These are phyloP conservation scores for Cerceris rybyensis DNA, from an alignment of 2,888 invertebrate species.

Conservation along the genomic window DNA sequence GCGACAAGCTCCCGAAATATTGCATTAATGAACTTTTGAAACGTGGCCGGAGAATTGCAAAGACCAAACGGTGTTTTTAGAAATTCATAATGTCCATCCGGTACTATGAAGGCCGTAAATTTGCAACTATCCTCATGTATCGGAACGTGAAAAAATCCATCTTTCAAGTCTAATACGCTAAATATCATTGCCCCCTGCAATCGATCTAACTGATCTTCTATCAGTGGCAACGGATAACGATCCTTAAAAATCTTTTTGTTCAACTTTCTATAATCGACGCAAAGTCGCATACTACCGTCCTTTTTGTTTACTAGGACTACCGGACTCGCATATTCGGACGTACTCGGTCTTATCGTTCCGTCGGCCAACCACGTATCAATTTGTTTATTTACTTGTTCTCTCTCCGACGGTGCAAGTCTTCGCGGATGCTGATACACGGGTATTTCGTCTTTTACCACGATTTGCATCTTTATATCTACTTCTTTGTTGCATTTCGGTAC, in stretches of 20 bases:
- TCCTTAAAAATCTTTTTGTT: conserved; percentile 12
- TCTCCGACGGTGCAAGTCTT: conserved; percentile 58
- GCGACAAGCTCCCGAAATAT: conserved; percentile 49
- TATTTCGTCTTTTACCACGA: conserved; percentile 66
- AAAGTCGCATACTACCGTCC: conserved; percentile 51
- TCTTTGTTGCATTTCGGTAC: conserved; percentile 24
- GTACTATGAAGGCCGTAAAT: conserved; percentile 68
- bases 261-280: no score
- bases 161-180: conserved; percentile 35
- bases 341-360: conserved; percentile 65
- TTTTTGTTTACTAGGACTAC: conserved; percentile 66
- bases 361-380: conserved; percentile 70
- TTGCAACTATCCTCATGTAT: conserved; percentile 60
- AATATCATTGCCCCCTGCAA: conserved; percentile 5
- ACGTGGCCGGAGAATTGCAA: conserved; percentile 10
- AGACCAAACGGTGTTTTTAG: conserved; percentile 47
- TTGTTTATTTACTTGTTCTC: conserved; percentile 63
- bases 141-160: conserved; percentile 70
- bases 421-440: conserved; percentile 66
- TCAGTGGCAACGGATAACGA: conserved; percentile 20
- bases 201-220: conserved; percentile 27
- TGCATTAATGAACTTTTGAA: conserved; percentile 55
- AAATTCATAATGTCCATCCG: conserved; percentile 65
- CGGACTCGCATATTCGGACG: conserved; percentile 72
- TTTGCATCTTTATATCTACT: conserved; percentile 59